phyloP scores from a whole-genome alignment of 92 coral and sea anemone genomes.

The Montipora capitata region DNA sequence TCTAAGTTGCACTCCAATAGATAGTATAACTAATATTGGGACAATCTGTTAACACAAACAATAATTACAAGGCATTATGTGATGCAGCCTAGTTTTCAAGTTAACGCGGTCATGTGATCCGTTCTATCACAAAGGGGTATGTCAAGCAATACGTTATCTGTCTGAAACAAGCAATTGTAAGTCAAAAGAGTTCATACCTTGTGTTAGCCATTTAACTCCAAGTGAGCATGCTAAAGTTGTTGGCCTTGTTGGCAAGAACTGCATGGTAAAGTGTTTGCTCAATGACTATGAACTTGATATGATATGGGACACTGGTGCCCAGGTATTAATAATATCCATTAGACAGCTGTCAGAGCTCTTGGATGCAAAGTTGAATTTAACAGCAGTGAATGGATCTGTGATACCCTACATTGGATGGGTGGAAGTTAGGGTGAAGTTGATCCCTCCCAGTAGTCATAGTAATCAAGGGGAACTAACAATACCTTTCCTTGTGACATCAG shows the following conservation, averaged over 20 bases:
- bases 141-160: too few relatives aligned
- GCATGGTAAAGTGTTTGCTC: slow-evolving; percentile 78
- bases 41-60: too few relatives aligned
- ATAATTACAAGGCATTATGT: too few relatives aligned
- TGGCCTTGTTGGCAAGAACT: slow-evolving; percentile 69
- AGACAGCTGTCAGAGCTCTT: slow-evolving; percentile 5
- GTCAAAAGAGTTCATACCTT: too few relatives aligned
- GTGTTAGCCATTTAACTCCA: neutral
- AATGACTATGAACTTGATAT: slow-evolving; percentile 67
- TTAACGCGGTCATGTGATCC: too few relatives aligned
- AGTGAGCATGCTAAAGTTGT: slow-evolving; percentile 25
- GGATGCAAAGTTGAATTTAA: slow-evolving; percentile 51
- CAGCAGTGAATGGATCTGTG: slow-evolving; percentile 68
- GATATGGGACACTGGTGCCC: slow-evolving; percentile 79
- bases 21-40: too few relatives aligned
- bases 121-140: too few relatives aligned
- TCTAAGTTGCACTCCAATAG: too few relatives aligned
- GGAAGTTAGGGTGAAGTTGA: slow-evolving; percentile 55
- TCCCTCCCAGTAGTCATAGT: slow-evolving; percentile 34
- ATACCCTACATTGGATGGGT: slow-evolving; percentile 70
- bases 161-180: too few relatives aligned
- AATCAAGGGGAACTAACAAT: slow-evolving; percentile 55
- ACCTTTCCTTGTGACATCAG: slow-evolving; percentile 60
- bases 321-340: slow-evolving; percentile 6
- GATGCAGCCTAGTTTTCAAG: too few relatives aligned